Percentiles rank a stretch among this genome's conserved stretches.
Evolutionary conservation across 2,797 vertebrate genomes (phyloP).

Genomic region (Pseudochirops corinnae): DNA sequence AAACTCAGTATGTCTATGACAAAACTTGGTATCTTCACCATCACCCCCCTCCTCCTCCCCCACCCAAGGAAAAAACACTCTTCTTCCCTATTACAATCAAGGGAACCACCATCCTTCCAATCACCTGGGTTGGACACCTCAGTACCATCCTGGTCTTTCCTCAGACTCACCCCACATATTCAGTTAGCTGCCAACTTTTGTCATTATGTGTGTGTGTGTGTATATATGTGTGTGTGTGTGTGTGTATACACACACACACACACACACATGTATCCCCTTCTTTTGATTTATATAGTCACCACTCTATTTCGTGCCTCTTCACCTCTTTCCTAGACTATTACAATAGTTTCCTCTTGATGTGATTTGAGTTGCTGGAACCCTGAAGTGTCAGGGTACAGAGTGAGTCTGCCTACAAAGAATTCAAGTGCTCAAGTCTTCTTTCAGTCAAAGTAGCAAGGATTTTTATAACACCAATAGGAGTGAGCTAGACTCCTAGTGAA

Average conservation of each 20-base stretch:
- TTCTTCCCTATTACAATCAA: neutral
- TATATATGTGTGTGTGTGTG: too few species aligned
- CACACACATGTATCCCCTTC: neutral
- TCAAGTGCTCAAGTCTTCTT: too few species aligned
- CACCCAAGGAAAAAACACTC: neutral
- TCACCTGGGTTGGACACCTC: neutral
- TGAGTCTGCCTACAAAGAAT: too few species aligned
- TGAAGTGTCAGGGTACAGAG: too few species aligned
- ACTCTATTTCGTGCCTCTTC: neutral
- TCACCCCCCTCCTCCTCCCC: neutral
- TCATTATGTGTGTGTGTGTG: neutral
- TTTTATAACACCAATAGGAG: too few species aligned
- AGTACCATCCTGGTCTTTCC: neutral
- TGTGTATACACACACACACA: too few species aligned
- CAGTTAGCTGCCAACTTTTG: neutral
- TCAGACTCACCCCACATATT: neutral
- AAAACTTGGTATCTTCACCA: neutral
- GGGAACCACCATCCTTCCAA: neutral
- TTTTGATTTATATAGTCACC: neutral
- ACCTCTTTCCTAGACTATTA: neutral
- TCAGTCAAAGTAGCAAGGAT: too few species aligned
- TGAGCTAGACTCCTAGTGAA: too few species aligned
- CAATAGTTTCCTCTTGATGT: neutral
- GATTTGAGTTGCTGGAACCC: too few species aligned
- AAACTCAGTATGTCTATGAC: neutral